phyloP scores from a whole-genome alignment of 2,888 invertebrate species.

The Tachina fera region DNA sequence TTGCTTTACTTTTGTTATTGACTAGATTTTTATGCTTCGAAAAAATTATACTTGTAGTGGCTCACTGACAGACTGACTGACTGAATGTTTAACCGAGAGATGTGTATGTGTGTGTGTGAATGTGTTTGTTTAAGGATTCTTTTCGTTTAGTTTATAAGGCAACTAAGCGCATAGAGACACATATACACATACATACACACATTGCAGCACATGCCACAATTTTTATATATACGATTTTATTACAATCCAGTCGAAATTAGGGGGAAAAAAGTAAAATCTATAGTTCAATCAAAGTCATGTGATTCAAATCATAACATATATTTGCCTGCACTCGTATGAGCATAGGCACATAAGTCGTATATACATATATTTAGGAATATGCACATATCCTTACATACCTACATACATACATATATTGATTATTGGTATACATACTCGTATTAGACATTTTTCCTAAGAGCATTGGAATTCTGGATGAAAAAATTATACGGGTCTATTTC shows the following conservation, averaged over 20 bases:
- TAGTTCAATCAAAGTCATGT: conserved; percentile 35
- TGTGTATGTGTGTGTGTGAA: background rate
- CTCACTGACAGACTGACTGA: conserved; percentile 50
- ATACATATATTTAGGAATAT: background rate
- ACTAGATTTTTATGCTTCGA: conserved; percentile 37
- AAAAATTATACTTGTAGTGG: conserved; percentile 24
- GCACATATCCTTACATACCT: background rate
- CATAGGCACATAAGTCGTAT: no score
- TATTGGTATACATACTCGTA: background rate
- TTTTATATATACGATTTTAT: conserved; percentile 64
- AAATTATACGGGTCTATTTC: conserved; percentile 44
- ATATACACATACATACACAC: background rate
- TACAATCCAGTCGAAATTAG: conserved; percentile 39
- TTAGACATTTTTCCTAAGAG: background rate
- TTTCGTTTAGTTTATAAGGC: conserved; percentile 30
- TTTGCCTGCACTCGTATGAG: background rate
- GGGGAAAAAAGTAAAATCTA: conserved; percentile 6
- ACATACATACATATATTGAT: background rate
- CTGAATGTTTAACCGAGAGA: conserved; percentile 21
- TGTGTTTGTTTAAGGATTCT: conserved; percentile 50
- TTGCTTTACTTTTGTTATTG: conserved; percentile 13
- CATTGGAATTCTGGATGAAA: conserved; percentile 27
- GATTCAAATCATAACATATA: conserved; percentile 5
- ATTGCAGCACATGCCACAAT: conserved; percentile 70
- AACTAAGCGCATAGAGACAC: background rate